phyloP scores from a whole-genome alignment of 2,797 vertebrate genomes.

The Octomys mimax region DNA sequence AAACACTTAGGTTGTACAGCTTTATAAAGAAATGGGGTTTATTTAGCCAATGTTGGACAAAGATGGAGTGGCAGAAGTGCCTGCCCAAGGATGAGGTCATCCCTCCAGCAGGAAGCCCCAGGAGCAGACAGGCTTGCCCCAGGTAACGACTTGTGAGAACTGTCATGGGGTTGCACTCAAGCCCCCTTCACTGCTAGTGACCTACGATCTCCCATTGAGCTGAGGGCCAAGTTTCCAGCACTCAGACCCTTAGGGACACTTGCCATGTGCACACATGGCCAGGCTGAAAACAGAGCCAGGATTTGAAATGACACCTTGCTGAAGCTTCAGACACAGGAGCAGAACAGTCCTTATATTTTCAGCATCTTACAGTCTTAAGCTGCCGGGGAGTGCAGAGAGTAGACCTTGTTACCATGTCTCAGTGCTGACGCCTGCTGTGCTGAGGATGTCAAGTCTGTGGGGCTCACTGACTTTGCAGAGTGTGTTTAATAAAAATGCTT shows the following conservation, averaged over 20 bases:
- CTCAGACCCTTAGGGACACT: background rate
- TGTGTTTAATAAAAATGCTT: too few relatives aligned
- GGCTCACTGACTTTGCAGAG: background rate
- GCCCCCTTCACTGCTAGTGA: background rate
- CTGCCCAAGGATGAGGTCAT: too few relatives aligned
- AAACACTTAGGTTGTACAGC: too few relatives aligned
- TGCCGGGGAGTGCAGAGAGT: background rate
- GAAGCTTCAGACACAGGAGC: background rate
- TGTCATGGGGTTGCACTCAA: background rate
- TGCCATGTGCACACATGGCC: background rate
- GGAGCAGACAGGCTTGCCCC: background rate
- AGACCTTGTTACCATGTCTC: fast-evolving
- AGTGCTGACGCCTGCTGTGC: fast-evolving
- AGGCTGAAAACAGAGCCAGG: background rate
- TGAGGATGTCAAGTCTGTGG: fast-evolving
- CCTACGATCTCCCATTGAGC: too few relatives aligned
- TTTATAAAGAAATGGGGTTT: background rate
- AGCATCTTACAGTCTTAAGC: background rate
- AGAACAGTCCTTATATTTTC: background rate
- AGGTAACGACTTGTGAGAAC: background rate
- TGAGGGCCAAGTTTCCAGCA: background rate
- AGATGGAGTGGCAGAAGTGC: background rate
- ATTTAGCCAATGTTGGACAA: background rate
- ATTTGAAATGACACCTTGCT: background rate
- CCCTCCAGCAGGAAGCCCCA: background rate